Percentiles rank a stretch among this genome's conserved stretches.
Evolutionary conservation across 2,888 invertebrate genomes (phyloP).

Genomic region (Drosophila melanocephala): DNA sequence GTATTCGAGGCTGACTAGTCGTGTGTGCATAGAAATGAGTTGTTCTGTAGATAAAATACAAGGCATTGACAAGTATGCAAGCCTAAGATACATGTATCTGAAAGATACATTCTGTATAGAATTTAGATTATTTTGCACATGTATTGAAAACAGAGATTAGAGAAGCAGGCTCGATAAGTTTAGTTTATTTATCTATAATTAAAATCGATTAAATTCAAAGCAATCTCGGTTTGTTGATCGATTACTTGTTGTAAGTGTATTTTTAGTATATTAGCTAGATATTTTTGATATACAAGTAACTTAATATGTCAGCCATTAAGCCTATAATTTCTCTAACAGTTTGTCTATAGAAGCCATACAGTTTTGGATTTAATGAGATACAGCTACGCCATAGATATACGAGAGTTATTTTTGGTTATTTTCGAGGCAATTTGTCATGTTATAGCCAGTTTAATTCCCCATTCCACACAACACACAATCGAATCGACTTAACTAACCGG

Average conservation of each 20-base stretch:
- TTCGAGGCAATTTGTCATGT: constrained; percentile 41
- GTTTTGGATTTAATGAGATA: constrained; percentile 9
- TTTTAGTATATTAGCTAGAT: background rate
- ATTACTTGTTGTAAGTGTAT: background rate
- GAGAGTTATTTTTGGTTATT: background rate
- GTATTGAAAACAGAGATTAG: background rate
- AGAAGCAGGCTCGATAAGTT: too few relatives aligned
- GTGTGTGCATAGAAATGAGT: constrained; percentile 10
- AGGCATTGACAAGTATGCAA: background rate
- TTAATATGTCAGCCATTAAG: background rate
- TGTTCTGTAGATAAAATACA: constrained; percentile 1
- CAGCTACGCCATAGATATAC: constrained; percentile 4
- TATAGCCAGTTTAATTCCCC: constrained; percentile 4
- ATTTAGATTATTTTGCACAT: background rate
- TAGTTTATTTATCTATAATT: background rate
- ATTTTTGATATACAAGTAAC: background rate
- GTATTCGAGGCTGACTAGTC: constrained; percentile 7
- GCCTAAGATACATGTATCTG: background rate
- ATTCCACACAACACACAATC: constrained; percentile 5
- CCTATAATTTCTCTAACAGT: background rate
- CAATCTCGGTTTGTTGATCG: background rate
- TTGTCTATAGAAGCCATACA: background rate
- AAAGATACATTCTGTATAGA: background rate
- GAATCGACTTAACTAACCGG: constrained; percentile 36
- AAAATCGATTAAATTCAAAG: background rate